These are phyloP conservation scores for Ataeniobius toweri DNA, from an alignment of 2,797 vertebrate genomes.

Conservation along the genomic window DNA sequence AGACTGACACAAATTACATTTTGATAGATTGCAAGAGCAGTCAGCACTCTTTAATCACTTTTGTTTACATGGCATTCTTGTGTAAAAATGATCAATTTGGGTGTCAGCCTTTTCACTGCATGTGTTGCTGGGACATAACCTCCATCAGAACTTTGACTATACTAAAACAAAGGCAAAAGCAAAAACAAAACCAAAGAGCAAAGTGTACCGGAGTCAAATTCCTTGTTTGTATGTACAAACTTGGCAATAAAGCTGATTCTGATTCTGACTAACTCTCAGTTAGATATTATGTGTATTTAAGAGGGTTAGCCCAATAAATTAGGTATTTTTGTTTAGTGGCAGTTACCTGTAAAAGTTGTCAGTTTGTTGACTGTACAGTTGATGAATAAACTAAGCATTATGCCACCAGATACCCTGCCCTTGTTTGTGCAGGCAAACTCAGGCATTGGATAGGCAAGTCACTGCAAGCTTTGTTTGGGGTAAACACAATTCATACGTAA, in stretches of 20 bases:
- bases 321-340: constrained; percentile 74
- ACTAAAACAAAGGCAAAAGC: too few species aligned
- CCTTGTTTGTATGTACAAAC: too few species aligned
- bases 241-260: too few species aligned
- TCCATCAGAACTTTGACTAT: neutral
- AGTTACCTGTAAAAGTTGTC: constrained; percentile 69
- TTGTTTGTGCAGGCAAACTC: constrained; percentile 76
- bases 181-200: too few species aligned
- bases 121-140: constrained; percentile 46
- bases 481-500: too few species aligned
- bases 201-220: too few species aligned
- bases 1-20: constrained; percentile 2
- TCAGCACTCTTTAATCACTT: neutral
- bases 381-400: constrained; percentile 69
- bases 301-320: constrained; percentile 73
- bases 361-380: constrained; percentile 77
- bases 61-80: constrained; percentile 20
- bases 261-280: constrained; percentile 41
- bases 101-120: constrained; percentile 43
- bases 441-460: constrained; percentile 45
- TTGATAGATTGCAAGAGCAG: constrained; percentile 14
- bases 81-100: constrained; percentile 51
- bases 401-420: constrained; percentile 69
- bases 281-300: constrained; percentile 69
- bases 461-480: too few species aligned